Base-by-base conservation (phyloP, 2,797 vertebrate species). In the Mormyrops boulengeri region DNA sequence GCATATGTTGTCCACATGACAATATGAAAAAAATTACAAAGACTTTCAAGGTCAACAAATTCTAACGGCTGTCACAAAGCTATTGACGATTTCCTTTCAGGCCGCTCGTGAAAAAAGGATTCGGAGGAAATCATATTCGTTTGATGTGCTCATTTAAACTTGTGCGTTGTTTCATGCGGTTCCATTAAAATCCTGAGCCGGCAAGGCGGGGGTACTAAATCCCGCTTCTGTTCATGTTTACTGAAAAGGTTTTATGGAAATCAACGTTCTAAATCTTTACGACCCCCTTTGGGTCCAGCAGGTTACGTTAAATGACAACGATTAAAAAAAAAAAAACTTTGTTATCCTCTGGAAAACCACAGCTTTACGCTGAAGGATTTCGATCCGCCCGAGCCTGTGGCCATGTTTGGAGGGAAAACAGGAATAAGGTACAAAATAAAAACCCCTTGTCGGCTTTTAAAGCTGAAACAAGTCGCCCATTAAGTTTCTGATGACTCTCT, bases 1-100 rank as follows among this genome's bases (percentile, higher is more conserved):
- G 89, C 94, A 92, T 92, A 93, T 94, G 93, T 94, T 91, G 93
- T 94, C 93, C 93, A 92, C 90, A 88, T 92, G 93, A 93, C 93
- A 93, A 92, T 91, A 90, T 88, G 91, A 92, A 92, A 92, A 94
- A 94, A 93, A 93, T 91, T 91, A 91, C 91, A 88, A 91, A 92
- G 93, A 94, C 93, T 93, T 91, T 92, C 93, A 93, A 95, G 94
- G 94, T 93, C 89, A 92, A 94, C 91, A 85, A 90, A 93, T 91
- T 92, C 92, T 92, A 93, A 93, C 93, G 94, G 93, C 94, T 95
- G 93, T 92, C 91, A n/a, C 92, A 53, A 73, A 85, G 89, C 92
- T 90, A 53, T 52, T 53, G 57, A 66, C 84, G 19, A 69, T n/a
- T 52, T 88, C 38, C 69, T 41, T 82, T 5, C 86, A 38, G 4